Percentiles rank a stretch among this genome's conserved stretches.
These are phyloP conservation scores for Dasypus novemcinctus DNA, from an alignment of 2,113 vertebrate genomes.

Conservation along the genomic window DNA sequence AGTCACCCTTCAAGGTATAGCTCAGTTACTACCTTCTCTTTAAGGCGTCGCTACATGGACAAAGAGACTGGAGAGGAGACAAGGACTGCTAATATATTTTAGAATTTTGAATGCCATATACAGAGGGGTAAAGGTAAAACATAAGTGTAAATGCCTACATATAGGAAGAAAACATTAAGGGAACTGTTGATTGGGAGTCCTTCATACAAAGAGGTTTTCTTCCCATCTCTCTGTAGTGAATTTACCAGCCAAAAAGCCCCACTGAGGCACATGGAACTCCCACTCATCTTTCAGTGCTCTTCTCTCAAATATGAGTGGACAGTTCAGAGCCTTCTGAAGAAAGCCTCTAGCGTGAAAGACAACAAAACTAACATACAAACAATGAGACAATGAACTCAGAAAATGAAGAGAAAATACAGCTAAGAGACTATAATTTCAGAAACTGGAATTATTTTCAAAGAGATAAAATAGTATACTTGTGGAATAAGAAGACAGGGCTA, in stretches of 20 bases:
- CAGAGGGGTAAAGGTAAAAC: not conserved
- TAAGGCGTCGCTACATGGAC: not conserved
- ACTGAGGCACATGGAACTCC: not conserved
- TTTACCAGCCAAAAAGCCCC: not conserved
- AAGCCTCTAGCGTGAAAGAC: not conserved
- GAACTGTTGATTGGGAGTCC: not conserved
- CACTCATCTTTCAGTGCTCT: not conserved
- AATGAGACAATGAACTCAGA: not conserved
- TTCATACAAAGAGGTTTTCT: not conserved
- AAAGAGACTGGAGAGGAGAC: not conserved
- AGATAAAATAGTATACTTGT: not conserved
- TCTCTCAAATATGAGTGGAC: not conserved
- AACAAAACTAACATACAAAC: not conserved
- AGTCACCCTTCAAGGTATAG: not conserved
- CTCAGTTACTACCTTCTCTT: not conserved
- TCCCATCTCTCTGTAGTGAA: not conserved
- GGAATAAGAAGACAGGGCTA: not conserved
- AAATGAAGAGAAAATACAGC: not conserved
- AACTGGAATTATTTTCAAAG: not conserved
- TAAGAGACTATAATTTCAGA: not conserved
- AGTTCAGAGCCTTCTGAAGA: not conserved
- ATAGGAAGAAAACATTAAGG: not conserved
- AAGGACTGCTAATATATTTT: not conserved
- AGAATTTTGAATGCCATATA: not conserved
- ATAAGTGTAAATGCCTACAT: not conserved